Percentiles rank a stretch among this genome's conserved stretches.
Conservation (phyloP, 2,797 vertebrate species). For the Alosa sapidissima region DNA sequence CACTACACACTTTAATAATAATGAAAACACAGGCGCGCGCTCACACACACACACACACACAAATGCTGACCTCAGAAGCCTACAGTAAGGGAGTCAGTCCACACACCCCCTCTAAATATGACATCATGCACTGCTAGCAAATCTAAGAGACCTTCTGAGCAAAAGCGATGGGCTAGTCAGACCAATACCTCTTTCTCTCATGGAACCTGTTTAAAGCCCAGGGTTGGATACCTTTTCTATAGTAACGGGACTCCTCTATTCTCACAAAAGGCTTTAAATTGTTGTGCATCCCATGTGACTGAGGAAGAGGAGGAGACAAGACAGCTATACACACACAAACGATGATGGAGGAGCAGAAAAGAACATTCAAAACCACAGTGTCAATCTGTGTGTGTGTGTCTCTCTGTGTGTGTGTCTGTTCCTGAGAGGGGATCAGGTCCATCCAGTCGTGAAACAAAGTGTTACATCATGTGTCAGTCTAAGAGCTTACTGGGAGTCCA, state of each 20-base stretch:
- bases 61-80: neutral
- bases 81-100: neutral
- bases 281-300: neutral
- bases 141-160: neutral
- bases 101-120: neutral
- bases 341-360: neutral
- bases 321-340: neutral
- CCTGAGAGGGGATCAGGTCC: constrained; percentile 26
- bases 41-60: neutral
- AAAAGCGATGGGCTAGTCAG: neutral
- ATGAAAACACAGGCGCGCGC: neutral
- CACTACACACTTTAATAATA: neutral
- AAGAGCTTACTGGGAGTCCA: constrained; percentile 33
- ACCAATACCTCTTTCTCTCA: too few relatives aligned
- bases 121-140: neutral
- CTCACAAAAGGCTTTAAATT: too few relatives aligned
- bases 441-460: constrained; percentile 37
- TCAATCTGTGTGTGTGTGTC: neutral
- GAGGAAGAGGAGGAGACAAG: neutral
- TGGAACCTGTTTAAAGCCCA: too few relatives aligned
- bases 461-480: constrained; percentile 40
- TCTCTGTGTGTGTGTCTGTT: neutral
- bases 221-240: too few relatives aligned
- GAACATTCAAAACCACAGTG: neutral
- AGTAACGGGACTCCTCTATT: too few relatives aligned